phyloP scores from a whole-genome alignment of 2,797 vertebrate genomes.

The Rhabdomys pumilio region DNA sequence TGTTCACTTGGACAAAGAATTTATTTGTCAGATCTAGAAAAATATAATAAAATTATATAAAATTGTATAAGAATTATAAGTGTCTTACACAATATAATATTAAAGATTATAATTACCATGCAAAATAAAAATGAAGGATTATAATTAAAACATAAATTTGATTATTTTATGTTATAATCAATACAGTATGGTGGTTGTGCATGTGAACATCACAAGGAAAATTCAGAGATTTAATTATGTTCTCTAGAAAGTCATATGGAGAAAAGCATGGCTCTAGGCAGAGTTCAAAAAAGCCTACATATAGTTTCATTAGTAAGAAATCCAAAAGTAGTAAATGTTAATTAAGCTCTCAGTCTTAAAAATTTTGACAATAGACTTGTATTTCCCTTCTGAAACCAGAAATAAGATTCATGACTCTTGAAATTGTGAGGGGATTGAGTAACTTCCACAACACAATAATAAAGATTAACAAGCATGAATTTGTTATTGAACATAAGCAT shows the following conservation, averaged over 20 bases:
- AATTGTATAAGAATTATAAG: not conserved
- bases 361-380: not conserved
- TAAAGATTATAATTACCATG: not conserved
- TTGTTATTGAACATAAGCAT: not conserved
- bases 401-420: not conserved
- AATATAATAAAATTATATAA: not conserved
- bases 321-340: not conserved
- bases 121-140: not conserved
- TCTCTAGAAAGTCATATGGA: not conserved
- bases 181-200: not conserved
- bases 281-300: not conserved
- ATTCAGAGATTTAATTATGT: conserved; percentile 5
- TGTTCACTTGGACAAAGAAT: not conserved
- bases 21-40: not conserved
- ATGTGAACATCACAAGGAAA: not conserved
- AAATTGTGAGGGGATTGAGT: not conserved
- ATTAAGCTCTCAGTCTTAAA: not conserved
- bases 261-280: not conserved
- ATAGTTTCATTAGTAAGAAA: not conserved
- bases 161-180: not conserved
- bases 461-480: not conserved
- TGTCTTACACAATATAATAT: not conserved
- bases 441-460: not conserved
- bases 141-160: not conserved
- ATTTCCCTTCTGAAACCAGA: not conserved